Base-by-base conservation (phyloP, 2,888 invertebrate genomes). In the Drosophila vallismaia region DNA sequence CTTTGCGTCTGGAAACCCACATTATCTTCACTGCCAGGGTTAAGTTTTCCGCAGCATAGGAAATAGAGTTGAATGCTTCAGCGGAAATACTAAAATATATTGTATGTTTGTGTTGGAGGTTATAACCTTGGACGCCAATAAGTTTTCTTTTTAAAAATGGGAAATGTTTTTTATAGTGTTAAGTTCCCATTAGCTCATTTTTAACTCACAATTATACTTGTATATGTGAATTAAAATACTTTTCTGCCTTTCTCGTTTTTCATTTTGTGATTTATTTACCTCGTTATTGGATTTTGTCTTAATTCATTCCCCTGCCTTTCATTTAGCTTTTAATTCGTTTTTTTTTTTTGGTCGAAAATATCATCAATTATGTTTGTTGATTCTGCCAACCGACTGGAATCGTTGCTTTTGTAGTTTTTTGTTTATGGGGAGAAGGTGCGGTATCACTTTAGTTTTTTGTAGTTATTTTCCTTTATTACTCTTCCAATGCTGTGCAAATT, bases 351-450 rank as follows among this genome's bases (percentile, higher is more conserved):
- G 33, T 60, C 48, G 51, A 52, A 71, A 71, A 76, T 64, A 71
- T 31, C 74, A 68, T 80, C 56, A 77, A 80, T 80, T 71, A 68
- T 64, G 58, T 57, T 64, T 75, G 49, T 66, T 64, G 54, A 64
- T 75, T 58, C 70, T 33, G 40, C 14, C 53, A 40, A 33, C 10
- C 24, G 36, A 45, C 12, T 70, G 60, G 67, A 75, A 54, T 55
- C 42, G 40, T 52, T 45, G 52, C 51, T 67, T 31, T 52, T 66
- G 53, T 50, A 36, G 53, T 67, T 68, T 48, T 19, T 62, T 45
- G 44, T 70, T 56, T 69, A 55, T 60, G 60, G 51, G 10, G 7
- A 14, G 26, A 70, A 77, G 80, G 78, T 80, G 78, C 68, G 73
- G 63, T 53, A 53, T 75, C 60, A 29, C 38, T 46, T 63, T 14